phyloP scores from a whole-genome alignment of 2,888 invertebrate species.

The Dioctria linearis region DNA sequence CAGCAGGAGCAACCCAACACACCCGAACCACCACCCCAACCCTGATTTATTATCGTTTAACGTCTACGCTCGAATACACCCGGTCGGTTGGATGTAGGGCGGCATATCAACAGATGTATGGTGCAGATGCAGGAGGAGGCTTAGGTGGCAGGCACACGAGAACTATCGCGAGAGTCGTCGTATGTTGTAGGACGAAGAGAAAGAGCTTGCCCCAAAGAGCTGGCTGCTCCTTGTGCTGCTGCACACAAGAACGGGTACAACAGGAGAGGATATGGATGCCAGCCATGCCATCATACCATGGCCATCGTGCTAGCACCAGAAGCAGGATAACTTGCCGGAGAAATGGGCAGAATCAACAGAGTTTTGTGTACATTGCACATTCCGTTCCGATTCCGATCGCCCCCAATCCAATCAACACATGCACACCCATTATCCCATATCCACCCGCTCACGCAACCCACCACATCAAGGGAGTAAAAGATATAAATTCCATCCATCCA shows the following conservation, averaged over 20 bases:
- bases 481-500: too few relatives aligned
- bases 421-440: too few relatives aligned
- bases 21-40: slow-evolving; percentile 14
- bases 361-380: slow-evolving; percentile 50
- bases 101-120: slow-evolving; percentile 48
- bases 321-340: neutral
- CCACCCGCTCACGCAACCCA: too few relatives aligned
- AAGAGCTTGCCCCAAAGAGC: neutral
- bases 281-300: too few relatives aligned
- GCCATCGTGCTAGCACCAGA: too few relatives aligned
- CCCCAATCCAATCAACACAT: neutral
- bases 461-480: too few relatives aligned
- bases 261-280: neutral
- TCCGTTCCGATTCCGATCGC: slow-evolving; percentile 37
- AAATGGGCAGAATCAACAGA: slow-evolving; percentile 47
- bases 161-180: too few relatives aligned
- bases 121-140: too few relatives aligned
- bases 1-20: too few relatives aligned
- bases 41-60: slow-evolving; percentile 51
- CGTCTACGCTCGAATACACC: slow-evolving; percentile 48
- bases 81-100: slow-evolving; percentile 29
- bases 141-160: too few relatives aligned
- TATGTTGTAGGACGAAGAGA: neutral
- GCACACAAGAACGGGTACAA: neutral
- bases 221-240: neutral